Evolutionary conservation across 2,797 vertebrate species (phyloP).

Genomic region (Eutrigla gurnardus): DNA sequence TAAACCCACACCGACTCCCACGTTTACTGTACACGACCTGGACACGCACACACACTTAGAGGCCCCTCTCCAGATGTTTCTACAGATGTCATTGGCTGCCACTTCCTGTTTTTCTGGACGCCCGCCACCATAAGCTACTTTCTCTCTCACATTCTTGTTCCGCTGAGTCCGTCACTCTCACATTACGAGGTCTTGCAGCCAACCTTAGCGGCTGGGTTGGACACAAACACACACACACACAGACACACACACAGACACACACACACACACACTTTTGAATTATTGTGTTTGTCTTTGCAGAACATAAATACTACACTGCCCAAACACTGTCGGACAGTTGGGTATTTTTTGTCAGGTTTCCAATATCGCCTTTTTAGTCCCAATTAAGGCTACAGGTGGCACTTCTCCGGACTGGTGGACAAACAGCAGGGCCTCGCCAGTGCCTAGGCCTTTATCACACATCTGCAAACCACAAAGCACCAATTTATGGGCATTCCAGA

Average conservation of each 20-base stretch:
- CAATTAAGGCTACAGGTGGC: background rate
- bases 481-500: conserved; percentile 29
- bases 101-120: conserved; percentile 74
- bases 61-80: conserved; percentile 76
- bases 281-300: background rate
- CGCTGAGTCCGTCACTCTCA: conserved; percentile 23
- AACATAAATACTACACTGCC: background rate
- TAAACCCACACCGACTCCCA: conserved; percentile 21
- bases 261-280: conserved; percentile 4
- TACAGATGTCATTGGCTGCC: conserved; percentile 75
- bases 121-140: conserved; percentile 32
- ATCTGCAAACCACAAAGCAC: conserved; percentile 25
- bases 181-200: conserved; percentile 12
- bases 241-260: conserved; percentile 29
- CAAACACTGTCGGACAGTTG: conserved; percentile 1
- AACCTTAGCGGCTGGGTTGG: too few relatives aligned
- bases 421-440: background rate
- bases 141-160: conserved; percentile 32
- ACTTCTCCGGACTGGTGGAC: conserved; percentile 7
- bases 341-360: conserved; percentile 1
- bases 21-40: conserved; percentile 15
- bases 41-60: conserved; percentile 51
- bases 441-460: conserved; percentile 5
- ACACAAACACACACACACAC: conserved; percentile 3
- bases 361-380: background rate